Evolutionary conservation across 1,140 invertebrate genomes (phyloP).

Genomic region (Dendroctonus ponderosae): DNA sequence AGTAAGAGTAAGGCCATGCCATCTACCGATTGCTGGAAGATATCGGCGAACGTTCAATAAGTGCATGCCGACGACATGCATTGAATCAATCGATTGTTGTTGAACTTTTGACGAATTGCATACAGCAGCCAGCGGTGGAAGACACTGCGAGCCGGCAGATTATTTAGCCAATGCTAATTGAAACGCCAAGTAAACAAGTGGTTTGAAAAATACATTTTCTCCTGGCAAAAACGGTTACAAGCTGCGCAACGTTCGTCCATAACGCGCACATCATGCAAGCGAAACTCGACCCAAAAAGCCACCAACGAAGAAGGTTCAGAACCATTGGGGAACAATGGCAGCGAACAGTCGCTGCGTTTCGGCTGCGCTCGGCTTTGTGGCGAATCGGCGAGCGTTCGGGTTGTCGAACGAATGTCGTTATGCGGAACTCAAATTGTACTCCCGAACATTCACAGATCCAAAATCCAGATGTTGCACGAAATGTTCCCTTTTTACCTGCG

Average conservation of each 20-base stretch:
- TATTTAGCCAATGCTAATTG: background rate
- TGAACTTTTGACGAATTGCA: background rate
- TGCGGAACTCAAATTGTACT: too few relatives aligned
- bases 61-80: background rate
- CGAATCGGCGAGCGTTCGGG: background rate
- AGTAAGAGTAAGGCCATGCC: conserved; percentile 28
- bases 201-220: conserved; percentile 39
- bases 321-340: conserved; percentile 19
- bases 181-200: conserved; percentile 41
- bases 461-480: too few relatives aligned
- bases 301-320: too few relatives aligned
- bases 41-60: conserved; percentile 20
- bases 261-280: conserved; percentile 27
- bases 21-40: conserved; percentile 24
- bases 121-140: too few relatives aligned
- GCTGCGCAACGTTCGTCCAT: conserved; percentile 39
- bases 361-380: conserved; percentile 4
- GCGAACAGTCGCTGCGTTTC: background rate
- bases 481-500: too few relatives aligned
- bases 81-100: background rate
- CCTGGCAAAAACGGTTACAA: conserved; percentile 33
- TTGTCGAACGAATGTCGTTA: conserved; percentile 12
- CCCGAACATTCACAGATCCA: too few relatives aligned
- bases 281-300: conserved; percentile 40
- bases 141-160: too few relatives aligned